Percentiles rank a stretch among this genome's conserved stretches.
Conservation (phyloP, 2,797 vertebrate species). For the Platalea minor region DNA sequence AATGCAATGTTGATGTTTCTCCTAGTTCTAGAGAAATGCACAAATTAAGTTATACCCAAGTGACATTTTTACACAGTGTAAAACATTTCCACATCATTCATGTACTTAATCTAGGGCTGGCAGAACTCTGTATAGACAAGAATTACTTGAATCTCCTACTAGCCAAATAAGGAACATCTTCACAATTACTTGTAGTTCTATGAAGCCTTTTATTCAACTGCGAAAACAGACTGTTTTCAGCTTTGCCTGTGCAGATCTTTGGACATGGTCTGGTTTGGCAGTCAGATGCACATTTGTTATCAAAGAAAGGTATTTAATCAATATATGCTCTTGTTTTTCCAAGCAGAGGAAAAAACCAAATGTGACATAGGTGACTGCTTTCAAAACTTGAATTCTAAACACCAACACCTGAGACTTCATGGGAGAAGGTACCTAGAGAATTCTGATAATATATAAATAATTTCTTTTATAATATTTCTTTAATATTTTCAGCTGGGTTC, state of each 20-base stretch:
- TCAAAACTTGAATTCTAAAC: neutral
- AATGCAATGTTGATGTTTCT: neutral
- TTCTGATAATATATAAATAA: neutral
- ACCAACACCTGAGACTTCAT: neutral
- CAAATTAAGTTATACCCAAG: neutral
- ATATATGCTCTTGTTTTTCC: neutral
- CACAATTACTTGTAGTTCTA: neutral
- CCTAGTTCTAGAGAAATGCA: neutral
- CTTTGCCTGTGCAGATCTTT: neutral
- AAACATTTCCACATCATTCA: neutral
- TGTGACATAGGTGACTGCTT: neutral
- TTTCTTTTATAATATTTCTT: neutral
- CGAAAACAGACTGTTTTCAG: neutral
- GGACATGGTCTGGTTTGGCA: neutral
- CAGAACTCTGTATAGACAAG: neutral
- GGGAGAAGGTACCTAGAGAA: neutral
- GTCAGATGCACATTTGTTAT: neutral
- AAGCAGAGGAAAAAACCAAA: neutral
- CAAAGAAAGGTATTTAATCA: neutral
- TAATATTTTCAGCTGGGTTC: neutral
- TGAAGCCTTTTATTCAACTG: neutral
- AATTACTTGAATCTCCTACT: neutral
- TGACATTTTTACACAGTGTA: neutral
- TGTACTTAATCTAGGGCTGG: neutral
- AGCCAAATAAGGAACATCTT: neutral